Percentiles rank a stretch among this genome's conserved stretches.
These are phyloP conservation scores for Phalacrocorax brasilianus DNA, from an alignment of 2,113 vertebrate genomes.

Conservation along the genomic window DNA sequence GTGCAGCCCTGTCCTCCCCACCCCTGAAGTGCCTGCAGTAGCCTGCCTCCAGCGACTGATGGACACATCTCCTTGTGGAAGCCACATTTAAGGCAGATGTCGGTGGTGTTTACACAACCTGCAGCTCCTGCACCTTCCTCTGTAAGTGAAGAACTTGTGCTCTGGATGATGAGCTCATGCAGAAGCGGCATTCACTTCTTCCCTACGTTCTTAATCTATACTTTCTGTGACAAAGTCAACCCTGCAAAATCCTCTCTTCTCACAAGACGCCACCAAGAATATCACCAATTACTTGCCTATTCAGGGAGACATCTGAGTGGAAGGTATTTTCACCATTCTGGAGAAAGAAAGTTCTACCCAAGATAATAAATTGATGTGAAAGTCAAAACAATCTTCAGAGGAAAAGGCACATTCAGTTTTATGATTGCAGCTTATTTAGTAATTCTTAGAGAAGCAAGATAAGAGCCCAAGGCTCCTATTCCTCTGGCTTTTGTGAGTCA, in stretches of 20 bases:
- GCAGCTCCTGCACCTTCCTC: neutral
- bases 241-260: neutral
- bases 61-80: neutral
- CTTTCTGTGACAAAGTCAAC: neutral
- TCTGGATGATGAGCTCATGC: neutral
- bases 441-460: constrained; percentile 21
- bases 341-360: neutral
- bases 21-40: neutral
- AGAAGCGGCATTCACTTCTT: neutral
- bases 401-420: neutral
- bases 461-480: neutral
- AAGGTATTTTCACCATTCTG: neutral
- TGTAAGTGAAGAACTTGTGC: neutral
- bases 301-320: neutral
- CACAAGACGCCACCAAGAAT: neutral
- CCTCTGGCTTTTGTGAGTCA: constrained; percentile 6
- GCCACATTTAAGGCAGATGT: rapidly evolving
- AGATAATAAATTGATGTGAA: constrained; percentile 12
- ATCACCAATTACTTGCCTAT: neutral
- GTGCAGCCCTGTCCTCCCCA: neutral
- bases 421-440: constrained; percentile 9
- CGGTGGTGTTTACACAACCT: rapidly evolving
- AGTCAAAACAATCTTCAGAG: constrained; percentile 15
- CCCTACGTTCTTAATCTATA: rapidly evolving
- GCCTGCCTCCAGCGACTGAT: neutral